phyloP scores from a whole-genome alignment of 1,140 invertebrate species.

The Aphelinus certus region DNA sequence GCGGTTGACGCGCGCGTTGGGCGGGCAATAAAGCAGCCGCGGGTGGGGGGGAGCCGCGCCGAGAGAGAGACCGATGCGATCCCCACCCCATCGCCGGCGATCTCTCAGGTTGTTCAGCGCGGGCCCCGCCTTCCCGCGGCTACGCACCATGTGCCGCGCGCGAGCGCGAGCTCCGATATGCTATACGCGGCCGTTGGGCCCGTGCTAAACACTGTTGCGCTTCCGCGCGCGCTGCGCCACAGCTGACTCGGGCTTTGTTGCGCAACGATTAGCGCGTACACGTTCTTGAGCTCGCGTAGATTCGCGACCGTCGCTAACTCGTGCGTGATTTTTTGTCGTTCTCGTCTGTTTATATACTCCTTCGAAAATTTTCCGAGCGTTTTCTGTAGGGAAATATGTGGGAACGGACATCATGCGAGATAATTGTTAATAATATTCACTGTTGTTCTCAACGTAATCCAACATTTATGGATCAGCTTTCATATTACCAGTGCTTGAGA shows the following conservation, averaged over 20 bases:
- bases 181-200: slow-evolving; percentile 29
- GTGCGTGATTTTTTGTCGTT: neutral
- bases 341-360: neutral
- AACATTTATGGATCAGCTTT: no score
- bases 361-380: neutral
- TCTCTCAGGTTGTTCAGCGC: slow-evolving; percentile 42
- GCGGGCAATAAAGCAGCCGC: slow-evolving; percentile 40
- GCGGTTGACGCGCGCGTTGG: slow-evolving; percentile 20
- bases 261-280: no score
- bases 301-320: no score
- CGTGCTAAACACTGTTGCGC: neutral
- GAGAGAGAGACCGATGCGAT: neutral
- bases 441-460: no score
- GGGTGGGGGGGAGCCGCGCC: slow-evolving; percentile 11
- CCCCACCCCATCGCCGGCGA: slow-evolving; percentile 42
- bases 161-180: neutral
- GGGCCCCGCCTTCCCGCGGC: slow-evolving; percentile 31
- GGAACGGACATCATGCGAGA: no score
- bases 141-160: neutral
- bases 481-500: no score
- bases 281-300: no score
- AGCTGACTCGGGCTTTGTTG: no score
- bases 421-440: no score
- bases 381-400: no score
- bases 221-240: neutral